Evolutionary conservation across 53 echinoderm and acorn worm genomes (phyloP).

Genomic region (Hippasteria phrygiana): DNA sequence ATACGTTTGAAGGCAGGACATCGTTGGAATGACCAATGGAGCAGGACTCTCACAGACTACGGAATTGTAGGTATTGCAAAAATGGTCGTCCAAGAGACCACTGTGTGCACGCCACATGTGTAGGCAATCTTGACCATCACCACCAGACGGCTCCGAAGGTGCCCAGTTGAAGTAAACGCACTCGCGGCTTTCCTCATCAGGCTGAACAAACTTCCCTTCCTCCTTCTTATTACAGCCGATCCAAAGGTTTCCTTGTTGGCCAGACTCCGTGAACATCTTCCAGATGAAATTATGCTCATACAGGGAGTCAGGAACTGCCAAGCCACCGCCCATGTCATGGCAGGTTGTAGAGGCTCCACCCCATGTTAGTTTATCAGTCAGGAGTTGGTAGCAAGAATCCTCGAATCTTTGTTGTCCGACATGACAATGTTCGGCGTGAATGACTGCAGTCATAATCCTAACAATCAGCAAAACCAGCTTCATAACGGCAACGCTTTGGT

Average conservation of each 20-base stretch:
- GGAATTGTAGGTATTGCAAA: background rate
- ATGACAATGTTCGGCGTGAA: too few relatives aligned
- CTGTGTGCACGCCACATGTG: background rate
- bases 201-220: background rate
- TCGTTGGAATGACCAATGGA: background rate
- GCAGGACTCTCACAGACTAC: background rate
- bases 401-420: background rate
- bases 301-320: background rate
- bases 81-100: background rate
- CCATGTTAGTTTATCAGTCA: background rate
- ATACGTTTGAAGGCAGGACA: background rate
- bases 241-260: background rate
- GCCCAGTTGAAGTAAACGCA: conserved; percentile 11
- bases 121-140: background rate
- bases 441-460: too few relatives aligned
- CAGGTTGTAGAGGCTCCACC: background rate
- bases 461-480: too few relatives aligned
- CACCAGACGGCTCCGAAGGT: background rate
- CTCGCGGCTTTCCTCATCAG: background rate
- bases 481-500: too few relatives aligned
- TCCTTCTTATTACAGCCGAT: background rate
- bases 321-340: background rate
- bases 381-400: background rate
- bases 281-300: background rate
- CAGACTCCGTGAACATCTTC: background rate